Percentiles rank a stretch among this genome's conserved stretches.
Evolutionary conservation across 2,113 vertebrate genomes (phyloP).

Genomic region (Chloroceryle aenea): DNA sequence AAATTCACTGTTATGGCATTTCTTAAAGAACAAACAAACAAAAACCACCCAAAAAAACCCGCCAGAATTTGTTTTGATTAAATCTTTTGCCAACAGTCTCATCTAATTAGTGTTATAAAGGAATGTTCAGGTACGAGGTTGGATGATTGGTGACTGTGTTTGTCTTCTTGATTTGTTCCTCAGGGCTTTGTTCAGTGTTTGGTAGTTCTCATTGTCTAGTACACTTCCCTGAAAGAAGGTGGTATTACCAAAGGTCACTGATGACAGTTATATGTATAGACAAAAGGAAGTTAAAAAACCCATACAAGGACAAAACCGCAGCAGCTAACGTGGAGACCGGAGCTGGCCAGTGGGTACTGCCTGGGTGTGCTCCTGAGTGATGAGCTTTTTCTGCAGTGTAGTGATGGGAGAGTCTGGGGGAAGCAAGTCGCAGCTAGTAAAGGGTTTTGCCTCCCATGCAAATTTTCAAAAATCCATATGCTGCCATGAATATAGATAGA

Average conservation of each 20-base stretch:
- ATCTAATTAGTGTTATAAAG: background rate
- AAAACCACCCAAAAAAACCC: too few species aligned
- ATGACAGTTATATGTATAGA: background rate
- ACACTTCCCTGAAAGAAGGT: background rate
- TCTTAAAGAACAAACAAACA: background rate
- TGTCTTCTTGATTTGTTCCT: background rate
- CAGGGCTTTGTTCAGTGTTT: background rate
- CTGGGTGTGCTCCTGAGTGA: background rate
- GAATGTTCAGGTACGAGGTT: background rate
- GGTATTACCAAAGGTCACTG: background rate
- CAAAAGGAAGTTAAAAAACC: background rate
- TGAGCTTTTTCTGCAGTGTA: background rate
- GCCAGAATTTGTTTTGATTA: background rate
- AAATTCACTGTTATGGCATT: background rate
- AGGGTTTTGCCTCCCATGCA: background rate
- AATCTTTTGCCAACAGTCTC: background rate
- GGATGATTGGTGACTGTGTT: background rate
- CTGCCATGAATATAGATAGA: background rate
- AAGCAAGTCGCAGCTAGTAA: background rate
- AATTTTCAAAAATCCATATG: background rate
- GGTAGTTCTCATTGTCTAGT: background rate
- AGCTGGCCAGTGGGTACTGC: background rate
- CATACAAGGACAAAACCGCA: background rate
- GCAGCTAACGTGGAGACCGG: background rate
- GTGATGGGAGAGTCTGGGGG: background rate